phyloP scores from a whole-genome alignment of 2,113 vertebrate genomes.

The Calypte anna region DNA sequence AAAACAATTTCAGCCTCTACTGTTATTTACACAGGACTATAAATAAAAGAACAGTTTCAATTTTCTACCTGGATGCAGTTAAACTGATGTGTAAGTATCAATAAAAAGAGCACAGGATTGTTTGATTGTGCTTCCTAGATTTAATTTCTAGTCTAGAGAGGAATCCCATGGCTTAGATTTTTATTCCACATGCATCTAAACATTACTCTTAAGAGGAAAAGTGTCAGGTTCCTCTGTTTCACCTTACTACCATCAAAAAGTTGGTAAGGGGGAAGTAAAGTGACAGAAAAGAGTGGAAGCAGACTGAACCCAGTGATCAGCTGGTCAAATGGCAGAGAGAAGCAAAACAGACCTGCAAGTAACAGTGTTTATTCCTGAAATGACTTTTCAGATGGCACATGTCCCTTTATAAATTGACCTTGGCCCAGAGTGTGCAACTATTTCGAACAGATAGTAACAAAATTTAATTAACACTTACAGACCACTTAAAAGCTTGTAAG shows the following conservation, averaged over 20 bases:
- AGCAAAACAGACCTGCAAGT: background rate
- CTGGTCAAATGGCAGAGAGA: background rate
- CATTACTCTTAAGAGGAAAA: background rate
- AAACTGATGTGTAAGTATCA: background rate
- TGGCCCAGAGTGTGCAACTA: background rate
- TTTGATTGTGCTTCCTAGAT: background rate
- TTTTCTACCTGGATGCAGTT: background rate
- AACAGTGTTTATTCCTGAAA: background rate
- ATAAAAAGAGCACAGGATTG: background rate
- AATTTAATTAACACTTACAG: background rate
- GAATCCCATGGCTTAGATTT: background rate
- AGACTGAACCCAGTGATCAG: background rate
- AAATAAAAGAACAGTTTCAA: background rate
- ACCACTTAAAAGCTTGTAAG: conserved; percentile 8
- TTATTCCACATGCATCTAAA: background rate
- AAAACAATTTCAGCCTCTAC: background rate
- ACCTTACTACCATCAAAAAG: background rate
- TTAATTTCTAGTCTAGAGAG: background rate
- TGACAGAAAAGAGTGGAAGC: background rate
- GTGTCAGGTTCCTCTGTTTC: background rate
- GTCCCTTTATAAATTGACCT: background rate
- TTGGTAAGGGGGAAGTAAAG: background rate
- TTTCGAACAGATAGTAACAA: conserved; percentile 17
- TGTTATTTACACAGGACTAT: background rate
- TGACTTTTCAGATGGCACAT: background rate